A percentile compares a stretch with the other conserved stretches of the same genome.
These are phyloP conservation scores for Struthio camelus DNA, from an alignment of 2,113 vertebrate species.

Conservation along the genomic window DNA sequence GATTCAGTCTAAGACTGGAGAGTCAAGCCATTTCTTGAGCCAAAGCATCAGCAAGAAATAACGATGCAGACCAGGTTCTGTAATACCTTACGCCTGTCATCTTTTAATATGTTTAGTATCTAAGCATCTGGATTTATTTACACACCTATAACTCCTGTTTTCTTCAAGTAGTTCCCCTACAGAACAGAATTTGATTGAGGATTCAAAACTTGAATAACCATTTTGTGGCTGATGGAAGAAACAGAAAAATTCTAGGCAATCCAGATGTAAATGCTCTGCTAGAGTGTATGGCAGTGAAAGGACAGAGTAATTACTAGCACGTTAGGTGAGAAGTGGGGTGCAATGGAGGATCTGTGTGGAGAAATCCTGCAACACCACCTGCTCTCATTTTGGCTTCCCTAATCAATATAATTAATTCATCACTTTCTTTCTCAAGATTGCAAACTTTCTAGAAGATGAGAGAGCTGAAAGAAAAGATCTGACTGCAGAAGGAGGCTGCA, in stretches of 20 bases:
- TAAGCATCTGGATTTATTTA: slow-evolving; percentile 4
- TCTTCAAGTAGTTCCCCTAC: not conserved
- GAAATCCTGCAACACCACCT: slow-evolving; percentile 28
- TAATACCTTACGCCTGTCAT: not conserved
- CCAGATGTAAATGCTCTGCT: not conserved
- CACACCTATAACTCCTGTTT: not conserved
- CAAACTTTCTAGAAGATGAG: slow-evolving; percentile 30
- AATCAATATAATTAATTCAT: slow-evolving; percentile 61
- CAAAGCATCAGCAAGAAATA: slow-evolving; percentile 1
- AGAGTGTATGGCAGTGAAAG: not conserved
- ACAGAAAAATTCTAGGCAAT: not conserved
- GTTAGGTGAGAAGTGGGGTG: slow-evolving; percentile 3
- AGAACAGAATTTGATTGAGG: not conserved
- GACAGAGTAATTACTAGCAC: not conserved
- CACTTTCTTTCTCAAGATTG: slow-evolving; percentile 50
- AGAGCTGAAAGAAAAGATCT: not conserved
- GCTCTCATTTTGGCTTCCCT: slow-evolving; percentile 7
- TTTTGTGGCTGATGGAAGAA: not conserved
- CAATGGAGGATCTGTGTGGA: not conserved
- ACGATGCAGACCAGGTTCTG: not conserved
- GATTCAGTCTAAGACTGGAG: not conserved
- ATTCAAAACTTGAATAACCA: not conserved
- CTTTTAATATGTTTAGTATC: not conserved
- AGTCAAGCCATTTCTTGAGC: not conserved
- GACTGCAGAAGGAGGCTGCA: slow-evolving; percentile 19